Conservation (phyloP, 2,113 vertebrate species). For the Psephotus haematonotus region DNA sequence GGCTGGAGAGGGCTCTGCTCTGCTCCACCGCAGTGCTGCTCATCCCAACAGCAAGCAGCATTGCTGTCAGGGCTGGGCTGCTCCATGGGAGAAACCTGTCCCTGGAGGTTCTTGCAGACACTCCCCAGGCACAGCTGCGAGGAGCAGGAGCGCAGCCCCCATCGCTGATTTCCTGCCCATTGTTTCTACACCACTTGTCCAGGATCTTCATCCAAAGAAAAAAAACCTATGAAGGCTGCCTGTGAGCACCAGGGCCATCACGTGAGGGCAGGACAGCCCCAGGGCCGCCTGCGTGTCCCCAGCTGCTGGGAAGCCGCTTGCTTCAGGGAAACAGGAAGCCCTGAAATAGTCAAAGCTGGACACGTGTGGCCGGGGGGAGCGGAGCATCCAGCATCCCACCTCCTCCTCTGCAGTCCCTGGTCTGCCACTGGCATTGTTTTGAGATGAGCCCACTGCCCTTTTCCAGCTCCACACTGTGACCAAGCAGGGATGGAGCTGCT, state of each 20-base stretch:
- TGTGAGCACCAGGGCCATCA: background rate
- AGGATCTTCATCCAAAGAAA: background rate
- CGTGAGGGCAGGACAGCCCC: background rate
- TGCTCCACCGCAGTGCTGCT: background rate
- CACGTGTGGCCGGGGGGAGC: background rate
- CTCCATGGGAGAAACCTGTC: background rate
- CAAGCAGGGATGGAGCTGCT: background rate
- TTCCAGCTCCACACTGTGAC: fast-evolving
- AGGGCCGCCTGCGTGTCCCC: background rate
- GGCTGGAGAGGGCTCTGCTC: background rate
- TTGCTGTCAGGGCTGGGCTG: background rate
- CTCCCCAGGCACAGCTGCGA: background rate
- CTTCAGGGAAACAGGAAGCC: slow-evolving; percentile 45
- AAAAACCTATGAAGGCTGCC: background rate
- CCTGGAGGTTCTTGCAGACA: background rate
- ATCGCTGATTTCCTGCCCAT: background rate
- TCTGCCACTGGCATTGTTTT: background rate
- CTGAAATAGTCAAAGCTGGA: slow-evolving; percentile 37
- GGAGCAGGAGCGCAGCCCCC: background rate
- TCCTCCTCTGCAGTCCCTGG: background rate
- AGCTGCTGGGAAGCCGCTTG: background rate
- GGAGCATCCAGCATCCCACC: background rate
- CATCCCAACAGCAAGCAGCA: background rate
- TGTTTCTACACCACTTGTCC: background rate
- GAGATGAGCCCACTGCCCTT: background rate